Base-by-base conservation (phyloP, 1,140 invertebrate species). In the Bombus difficillimus region DNA sequence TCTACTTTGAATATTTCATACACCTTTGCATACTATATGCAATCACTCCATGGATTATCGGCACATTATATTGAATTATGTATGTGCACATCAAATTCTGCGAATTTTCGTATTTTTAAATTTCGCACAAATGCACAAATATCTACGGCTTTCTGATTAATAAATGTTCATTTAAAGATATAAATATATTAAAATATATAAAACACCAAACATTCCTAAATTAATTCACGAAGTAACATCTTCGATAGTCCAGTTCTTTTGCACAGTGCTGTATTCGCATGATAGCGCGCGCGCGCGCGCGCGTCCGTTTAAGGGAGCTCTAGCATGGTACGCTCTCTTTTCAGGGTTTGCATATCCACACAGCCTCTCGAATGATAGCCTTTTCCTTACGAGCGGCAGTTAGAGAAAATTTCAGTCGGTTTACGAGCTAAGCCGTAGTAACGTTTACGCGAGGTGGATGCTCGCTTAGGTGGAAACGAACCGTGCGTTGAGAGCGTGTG, bases 401-500 rank as follows among this genome's bases (percentile, higher is more conserved):
- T 84, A 79, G 64, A 87, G 62, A 47, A 73, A 86, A 88, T 87
- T 86, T 88, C 69, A 68, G 69, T 34, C 74, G 73, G 73, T 88
- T 86, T 88, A 53, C 34, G 39, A 79, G 75, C 71, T 4, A 68
- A 87, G 62, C 69, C 32, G 79, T 53, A 62, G 32, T 87, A 83
- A 75, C 79, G 76, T 87, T 86, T 88, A 87, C 64, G 75, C 76
- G 75, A 22, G 62, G 32, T 69, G 66, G 66, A 25, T 32, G 25
- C 53, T 22, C 69, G 80, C 53, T 22, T 62, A 41, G 18, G 37
- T 37, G 25, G 32, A 80, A 69, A 53, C 32, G 41, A 75, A 37
- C 41, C 72, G 9, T 25, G 25, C 72, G 72, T 32, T 18, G n/a
- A 47, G 72, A 25, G 72, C 41, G 43, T 53, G 57, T 12, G 37